phyloP scores from a whole-genome alignment of 2,888 invertebrate genomes.

The Malacosoma neustria region DNA sequence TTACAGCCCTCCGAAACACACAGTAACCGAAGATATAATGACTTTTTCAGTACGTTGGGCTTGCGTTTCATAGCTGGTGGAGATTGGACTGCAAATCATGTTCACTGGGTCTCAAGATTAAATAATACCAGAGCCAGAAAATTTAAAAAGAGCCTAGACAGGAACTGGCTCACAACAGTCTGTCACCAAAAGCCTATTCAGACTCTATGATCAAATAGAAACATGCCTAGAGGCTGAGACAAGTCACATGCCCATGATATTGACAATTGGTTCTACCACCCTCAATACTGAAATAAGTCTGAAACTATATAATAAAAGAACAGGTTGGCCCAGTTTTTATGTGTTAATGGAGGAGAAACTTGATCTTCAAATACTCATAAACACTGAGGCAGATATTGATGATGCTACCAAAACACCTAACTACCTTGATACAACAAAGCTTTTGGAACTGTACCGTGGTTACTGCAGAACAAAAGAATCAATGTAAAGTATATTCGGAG shows the following conservation, averaged over 20 bases:
- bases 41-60: no score
- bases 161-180: no score
- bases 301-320: constrained; percentile 8
- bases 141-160: no score
- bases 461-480: constrained; percentile 1
- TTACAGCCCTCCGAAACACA: no score
- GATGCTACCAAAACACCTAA: constrained; percentile 6
- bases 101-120: no score
- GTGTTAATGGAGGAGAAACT: constrained; percentile 7
- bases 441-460: constrained; percentile 2
- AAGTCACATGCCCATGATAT: constrained; percentile 4
- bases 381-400: constrained; percentile 12
- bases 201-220: constrained; percentile 1
- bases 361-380: constrained; percentile 9
- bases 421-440: no score
- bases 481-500: no score
- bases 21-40: no score
- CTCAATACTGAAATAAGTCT: background rate
- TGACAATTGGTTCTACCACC: constrained; percentile 2
- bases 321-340: constrained; percentile 13
- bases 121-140: no score
- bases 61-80: no score
- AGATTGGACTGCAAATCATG: no score
- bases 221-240: constrained; percentile 3
- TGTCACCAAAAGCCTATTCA: constrained; percentile 4